Evolutionary conservation across 92 coral and sea anemone genomes (phyloP), one percentile per base, ranked within the genome.

Genomic region (Plumapathes pennacea): DNA sequence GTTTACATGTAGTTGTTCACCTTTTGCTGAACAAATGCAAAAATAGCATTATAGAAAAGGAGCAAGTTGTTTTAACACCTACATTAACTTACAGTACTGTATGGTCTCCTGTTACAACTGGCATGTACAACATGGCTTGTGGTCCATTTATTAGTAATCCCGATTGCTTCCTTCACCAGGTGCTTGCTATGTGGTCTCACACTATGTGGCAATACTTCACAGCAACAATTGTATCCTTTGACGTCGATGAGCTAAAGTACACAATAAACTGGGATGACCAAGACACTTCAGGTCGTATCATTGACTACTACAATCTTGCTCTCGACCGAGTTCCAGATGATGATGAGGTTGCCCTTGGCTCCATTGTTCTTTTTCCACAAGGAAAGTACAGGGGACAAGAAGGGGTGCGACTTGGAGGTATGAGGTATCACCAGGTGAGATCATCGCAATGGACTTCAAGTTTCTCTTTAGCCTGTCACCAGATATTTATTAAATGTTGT

Each of bases 191-290:
- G 95, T 87, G 95, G 95, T 43, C 54, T 14, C 60, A 51, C 3
- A 82, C 72, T 38, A 80, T 79, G 63, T 90, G 97, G 97, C 89
- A 88, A 63, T 90, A 90, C 60, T 90, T 87, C 50, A 90, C 97
- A 14, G 95, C 97, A 8, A 82, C 88, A 2, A 87, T 90, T 27
- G 95, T 71, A 10, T 71, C 65, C 10, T 90, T 90, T 32, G 69
- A 90, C 52, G 26, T 80, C 40, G 36, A 50, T 4, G 43, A 64
- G 4, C 67, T 82, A 4, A 51, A 64, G 77, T 90, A 89, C 66
- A 84, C 83, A 21, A 83, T 90, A 39, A 32, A 72, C 54, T 90
- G 97, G 97, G 97, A 90, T 39, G 97, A 90, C 38, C 96, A 81
- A 28, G 97, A 90, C 27, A 88, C 90, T 4, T 71, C 90, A 8